Base-by-base conservation (phyloP, 2,113 vertebrate genomes). In the Microtus richardsoni region DNA sequence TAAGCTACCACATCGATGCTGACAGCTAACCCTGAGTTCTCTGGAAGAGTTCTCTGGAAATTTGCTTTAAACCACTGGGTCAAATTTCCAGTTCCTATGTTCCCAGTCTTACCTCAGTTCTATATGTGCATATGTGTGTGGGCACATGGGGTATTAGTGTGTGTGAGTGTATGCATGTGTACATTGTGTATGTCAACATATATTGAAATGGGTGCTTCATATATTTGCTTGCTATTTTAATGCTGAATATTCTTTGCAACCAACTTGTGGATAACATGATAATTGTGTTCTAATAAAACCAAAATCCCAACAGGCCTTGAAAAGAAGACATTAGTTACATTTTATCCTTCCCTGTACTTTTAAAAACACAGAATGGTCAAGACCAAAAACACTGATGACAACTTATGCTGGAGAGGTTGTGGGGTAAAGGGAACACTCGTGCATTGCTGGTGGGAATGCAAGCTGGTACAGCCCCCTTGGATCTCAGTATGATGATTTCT, bases 271-370 rank as follows among this genome's bases (percentile, higher is more conserved):
- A 49, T 58, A 11, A 47, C 21, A 68, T 80, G 87, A 80, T 70
- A 74, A 54, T 88, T 41, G 22, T 58, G 3, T 88, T 95, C 58
- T 95, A 88, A 88, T 91, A 52, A 44, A 95, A 85, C 6, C 19
- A 4, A 80, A 97, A 80, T 91, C 60, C 82, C 60, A 95, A 85
- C 86, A 90, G 70, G 79, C 68, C 95, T 94, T 89, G 74, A 92
- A 93, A 93, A 97, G 44, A 83, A 77, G 36, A 28, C 68, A 88
- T 94, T 68, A 90, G 44, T 33, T 89, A 9, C 77, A 89, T 28
- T 96, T 89, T 90, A 85, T 16, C 5, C 1, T 86, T 77, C 68
- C 62, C 71, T 71, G 36, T 80, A 80, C 74, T 79, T 91, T 13
- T 14, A 39, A 64, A 52, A 96, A 86, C 54, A 41, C 19, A 58